Percentiles rank a stretch among this genome's conserved stretches.
Evolutionary conservation across 2,888 invertebrate species (phyloP).

Genomic region (Cephalotes varians): DNA sequence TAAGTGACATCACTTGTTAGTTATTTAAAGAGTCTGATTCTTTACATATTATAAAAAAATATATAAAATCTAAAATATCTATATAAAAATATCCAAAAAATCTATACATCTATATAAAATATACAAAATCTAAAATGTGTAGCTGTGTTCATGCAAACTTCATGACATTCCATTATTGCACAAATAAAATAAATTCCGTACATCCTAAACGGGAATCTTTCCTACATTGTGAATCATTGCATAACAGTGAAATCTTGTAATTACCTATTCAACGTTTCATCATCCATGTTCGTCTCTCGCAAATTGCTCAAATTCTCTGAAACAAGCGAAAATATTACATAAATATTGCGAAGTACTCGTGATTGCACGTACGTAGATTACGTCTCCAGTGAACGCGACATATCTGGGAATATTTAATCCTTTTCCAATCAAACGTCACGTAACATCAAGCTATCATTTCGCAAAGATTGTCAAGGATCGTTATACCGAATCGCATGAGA

Average conservation of each 20-base stretch:
- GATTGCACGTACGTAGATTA: neutral
- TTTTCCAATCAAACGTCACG: conserved; percentile 4
- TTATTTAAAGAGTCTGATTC: neutral
- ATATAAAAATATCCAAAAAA: no score
- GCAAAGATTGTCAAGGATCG: neutral
- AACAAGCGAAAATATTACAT: conserved; percentile 2
- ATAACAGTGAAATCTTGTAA: conserved; percentile 7
- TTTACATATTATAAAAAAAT: no score
- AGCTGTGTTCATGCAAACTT: neutral
- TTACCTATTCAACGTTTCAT: conserved; percentile 80
- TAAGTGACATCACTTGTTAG: neutral
- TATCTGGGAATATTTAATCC: neutral
- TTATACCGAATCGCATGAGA: neutral
- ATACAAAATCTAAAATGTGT: neutral
- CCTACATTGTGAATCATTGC: neutral
- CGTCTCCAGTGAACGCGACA: neutral
- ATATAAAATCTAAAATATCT: no score
- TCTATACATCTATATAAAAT: no score
- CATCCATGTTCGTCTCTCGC: conserved; percentile 74
- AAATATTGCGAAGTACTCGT: neutral
- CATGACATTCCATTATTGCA: neutral
- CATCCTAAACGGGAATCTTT: neutral
- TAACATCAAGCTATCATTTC: neutral
- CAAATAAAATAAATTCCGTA: neutral
- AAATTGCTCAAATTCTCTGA: neutral